A percentile compares a stretch with the other conserved stretches of the same genome.
Conservation (phyloP, 2,113 vertebrate species). For the Prinia subflava region DNA sequence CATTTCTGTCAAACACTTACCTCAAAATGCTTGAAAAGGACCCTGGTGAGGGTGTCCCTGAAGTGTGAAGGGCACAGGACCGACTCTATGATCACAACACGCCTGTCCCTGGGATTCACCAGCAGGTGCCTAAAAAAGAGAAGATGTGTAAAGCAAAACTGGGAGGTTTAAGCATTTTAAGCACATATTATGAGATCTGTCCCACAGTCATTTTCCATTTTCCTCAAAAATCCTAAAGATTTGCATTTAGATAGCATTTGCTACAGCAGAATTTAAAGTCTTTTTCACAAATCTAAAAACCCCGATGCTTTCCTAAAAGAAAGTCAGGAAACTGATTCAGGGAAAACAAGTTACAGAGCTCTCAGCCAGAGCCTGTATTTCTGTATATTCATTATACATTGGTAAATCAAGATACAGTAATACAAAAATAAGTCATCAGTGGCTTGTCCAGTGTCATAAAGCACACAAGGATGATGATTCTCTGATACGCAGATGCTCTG, state of each 20-base stretch:
- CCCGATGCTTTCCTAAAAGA: background rate
- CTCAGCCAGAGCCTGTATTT: background rate
- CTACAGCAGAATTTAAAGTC: background rate
- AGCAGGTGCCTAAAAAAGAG: conserved; percentile 82
- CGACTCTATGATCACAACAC: conserved; percentile 95
- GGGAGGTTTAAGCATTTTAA: background rate
- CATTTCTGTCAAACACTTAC: conserved; percentile 53
- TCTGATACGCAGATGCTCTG: background rate
- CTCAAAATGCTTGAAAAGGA: conserved; percentile 99
- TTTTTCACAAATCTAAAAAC: background rate
- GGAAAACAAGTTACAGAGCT: background rate
- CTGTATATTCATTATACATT: background rate
- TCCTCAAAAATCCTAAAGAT: background rate
- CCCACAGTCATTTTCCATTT: background rate
- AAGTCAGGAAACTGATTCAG: background rate
- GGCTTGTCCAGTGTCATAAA: background rate
- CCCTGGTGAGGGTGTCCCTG: conserved; percentile 92
- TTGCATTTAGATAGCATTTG: background rate
- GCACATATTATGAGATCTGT: rapidly evolving
- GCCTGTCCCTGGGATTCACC: conserved; percentile 95
- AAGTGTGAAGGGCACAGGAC: conserved; percentile 96
- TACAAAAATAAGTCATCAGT: background rate
- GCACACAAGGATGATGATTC: background rate
- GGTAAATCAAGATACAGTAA: background rate
- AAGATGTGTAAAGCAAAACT: background rate